phyloP scores from a whole-genome alignment of 2,888 invertebrate genomes.

The Brassicogethes aeneus region DNA sequence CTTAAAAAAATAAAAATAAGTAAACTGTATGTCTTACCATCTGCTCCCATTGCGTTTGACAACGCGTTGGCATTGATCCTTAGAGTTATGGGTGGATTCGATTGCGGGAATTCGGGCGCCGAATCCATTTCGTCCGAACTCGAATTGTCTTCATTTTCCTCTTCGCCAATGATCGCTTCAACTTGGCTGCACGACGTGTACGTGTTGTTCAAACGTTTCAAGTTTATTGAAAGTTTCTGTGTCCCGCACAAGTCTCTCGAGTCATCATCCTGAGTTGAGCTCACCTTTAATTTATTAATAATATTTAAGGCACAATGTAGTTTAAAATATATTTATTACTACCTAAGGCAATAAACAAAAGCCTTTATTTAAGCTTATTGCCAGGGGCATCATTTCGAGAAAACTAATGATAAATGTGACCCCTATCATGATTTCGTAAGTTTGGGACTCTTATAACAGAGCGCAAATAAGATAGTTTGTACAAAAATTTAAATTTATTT shows the following conservation, averaged over 20 bases:
- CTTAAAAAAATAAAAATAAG: no score
- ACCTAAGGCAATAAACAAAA: conserved; percentile 6
- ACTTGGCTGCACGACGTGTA: conserved; percentile 41
- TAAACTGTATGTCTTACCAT: conserved; percentile 41
- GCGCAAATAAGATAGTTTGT: no score
- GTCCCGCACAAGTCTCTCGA: conserved; percentile 59
- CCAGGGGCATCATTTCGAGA: no score
- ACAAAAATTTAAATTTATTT: no score
- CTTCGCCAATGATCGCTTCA: conserved; percentile 25
- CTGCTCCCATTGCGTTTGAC: conserved; percentile 46
- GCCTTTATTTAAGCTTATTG: background rate
- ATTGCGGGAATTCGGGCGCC: conserved; percentile 46
- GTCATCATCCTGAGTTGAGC: conserved; percentile 32
- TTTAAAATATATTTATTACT: background rate
- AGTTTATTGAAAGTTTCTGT: conserved; percentile 66
- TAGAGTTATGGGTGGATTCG: conserved; percentile 46
- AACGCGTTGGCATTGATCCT: conserved; percentile 49
- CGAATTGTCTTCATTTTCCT: conserved; percentile 17
- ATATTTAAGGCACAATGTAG: conserved; percentile 1
- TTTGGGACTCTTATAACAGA: no score
- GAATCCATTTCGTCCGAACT: conserved; percentile 41
- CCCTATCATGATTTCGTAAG: no score
- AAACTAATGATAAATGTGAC: no score
- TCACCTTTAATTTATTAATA: conserved; percentile 20
- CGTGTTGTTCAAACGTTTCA: conserved; percentile 63